Percentiles rank a stretch among this genome's conserved stretches.
Evolutionary conservation across 2,888 invertebrate species (phyloP).

Genomic region (Tinea trinotella): DNA sequence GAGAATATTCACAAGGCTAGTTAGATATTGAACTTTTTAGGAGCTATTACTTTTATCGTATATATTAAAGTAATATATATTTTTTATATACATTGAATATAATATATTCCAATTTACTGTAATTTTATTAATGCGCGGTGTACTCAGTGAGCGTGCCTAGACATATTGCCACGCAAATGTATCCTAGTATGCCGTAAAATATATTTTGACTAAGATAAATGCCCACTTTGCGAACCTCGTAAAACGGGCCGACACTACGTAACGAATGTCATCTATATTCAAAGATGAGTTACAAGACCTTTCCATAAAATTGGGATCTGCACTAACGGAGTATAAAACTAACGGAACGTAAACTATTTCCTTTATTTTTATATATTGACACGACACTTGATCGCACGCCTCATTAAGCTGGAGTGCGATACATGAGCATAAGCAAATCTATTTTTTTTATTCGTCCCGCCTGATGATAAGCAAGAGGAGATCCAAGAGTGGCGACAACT

Average conservation of each 20-base stretch:
- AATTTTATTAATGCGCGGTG: constrained; percentile 1
- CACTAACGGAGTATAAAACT: not conserved
- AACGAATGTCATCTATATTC: constrained; percentile 35
- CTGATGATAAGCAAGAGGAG: no score
- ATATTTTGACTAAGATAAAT: constrained; percentile 44
- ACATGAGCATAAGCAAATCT: no score
- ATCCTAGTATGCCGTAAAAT: constrained; percentile 31
- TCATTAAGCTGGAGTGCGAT: no score
- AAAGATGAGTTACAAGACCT: constrained; percentile 31
- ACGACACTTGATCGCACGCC: no score
- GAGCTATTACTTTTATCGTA: not conserved
- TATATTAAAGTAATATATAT: not conserved
- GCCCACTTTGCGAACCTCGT: constrained; percentile 34
- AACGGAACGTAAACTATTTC: no score
- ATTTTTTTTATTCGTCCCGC: no score
- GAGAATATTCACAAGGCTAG: no score
- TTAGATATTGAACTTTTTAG: no score
- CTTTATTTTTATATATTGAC: no score
- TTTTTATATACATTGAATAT: not conserved
- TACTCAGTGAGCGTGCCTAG: constrained; percentile 1
- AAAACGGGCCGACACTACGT: constrained; percentile 31
- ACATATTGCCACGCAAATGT: constrained; percentile 34
- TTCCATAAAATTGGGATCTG: constrained; percentile 30
- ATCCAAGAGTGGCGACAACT: no score
- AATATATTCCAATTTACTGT: not conserved